Evolutionary conservation across 2,888 invertebrate species (phyloP), one percentile per base, ranked within the genome.

Genomic region (Xanthorhoe designata): DNA sequence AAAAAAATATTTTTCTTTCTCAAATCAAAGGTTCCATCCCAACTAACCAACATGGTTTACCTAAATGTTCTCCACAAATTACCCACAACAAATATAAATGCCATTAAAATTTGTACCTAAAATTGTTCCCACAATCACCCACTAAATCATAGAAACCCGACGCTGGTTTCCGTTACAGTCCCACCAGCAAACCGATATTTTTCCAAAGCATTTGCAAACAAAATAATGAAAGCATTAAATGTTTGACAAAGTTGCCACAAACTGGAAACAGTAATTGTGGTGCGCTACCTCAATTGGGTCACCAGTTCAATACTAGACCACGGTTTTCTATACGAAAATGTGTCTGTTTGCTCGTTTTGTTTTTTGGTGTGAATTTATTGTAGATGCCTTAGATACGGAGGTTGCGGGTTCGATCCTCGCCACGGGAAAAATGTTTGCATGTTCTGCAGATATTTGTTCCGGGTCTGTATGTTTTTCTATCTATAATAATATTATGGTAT

Each of bases 231-330:
- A 9, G 47, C 51, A 62, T 68, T 64, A 66, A 70, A 68, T 62
- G 66, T 66, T 70, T 71, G 70, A 68, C 66, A 68, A 71, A 71
- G 59, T 68, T 61, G 18, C 57, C 60, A 29, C 50, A 61, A 42
- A 35, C 61, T 61, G 66, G 57, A 61, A 60, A 61, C 66, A 47
- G 70, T 64, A 56, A 66, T 71, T 71, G 70, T 66, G 70, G 70
- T 64, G 45, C 49, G 47, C 52, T 54, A 61, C 63, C 66, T 42
- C 68, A 71, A 68, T 60, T 66, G 68, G 70, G 70, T 68, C 70
- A 70, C 45, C 45, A 55, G 66, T 68, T 68, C 70, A 66, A 71
- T 68, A 66, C 56, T 42, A 51, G 60, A 50, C 29, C 62, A 53
- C 15, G 35, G 57, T 53, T 63, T 53, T 47, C 38, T 9, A 13